phyloP scores from a whole-genome alignment of 2,797 vertebrate genomes.

The Alosa sapidissima region DNA sequence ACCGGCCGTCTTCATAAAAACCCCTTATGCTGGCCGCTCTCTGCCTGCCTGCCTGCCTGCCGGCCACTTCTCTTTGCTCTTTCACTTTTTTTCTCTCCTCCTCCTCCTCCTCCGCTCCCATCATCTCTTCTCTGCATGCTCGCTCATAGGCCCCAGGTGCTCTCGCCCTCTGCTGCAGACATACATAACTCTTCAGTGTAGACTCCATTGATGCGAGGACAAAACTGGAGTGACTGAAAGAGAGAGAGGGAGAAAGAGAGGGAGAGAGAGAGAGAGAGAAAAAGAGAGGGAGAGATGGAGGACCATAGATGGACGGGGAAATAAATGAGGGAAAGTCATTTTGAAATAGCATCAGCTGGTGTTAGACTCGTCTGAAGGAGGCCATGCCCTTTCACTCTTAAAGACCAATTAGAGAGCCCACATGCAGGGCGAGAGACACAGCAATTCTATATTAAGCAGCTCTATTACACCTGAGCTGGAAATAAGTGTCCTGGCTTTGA shows the following conservation, averaged over 20 bases:
- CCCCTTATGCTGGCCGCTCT: slow-evolving; percentile 54
- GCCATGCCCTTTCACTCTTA: slow-evolving; percentile 46
- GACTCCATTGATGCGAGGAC: slow-evolving; percentile 44
- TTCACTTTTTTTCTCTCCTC: neutral
- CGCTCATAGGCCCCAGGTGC: slow-evolving; percentile 56
- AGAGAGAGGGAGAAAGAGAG: slow-evolving; percentile 27
- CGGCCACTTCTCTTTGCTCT: neutral
- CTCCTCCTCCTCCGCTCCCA: neutral
- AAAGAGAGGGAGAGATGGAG: neutral
- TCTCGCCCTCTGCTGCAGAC: slow-evolving; percentile 48
- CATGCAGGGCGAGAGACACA: neutral
- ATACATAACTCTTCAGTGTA: slow-evolving; percentile 66
- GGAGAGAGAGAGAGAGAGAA: neutral
- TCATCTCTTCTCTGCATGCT: slow-evolving; percentile 45
- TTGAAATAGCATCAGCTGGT: slow-evolving; percentile 56
- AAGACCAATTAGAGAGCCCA: slow-evolving; percentile 11
- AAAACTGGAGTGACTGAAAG: slow-evolving; percentile 55
- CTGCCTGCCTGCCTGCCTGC: neutral
- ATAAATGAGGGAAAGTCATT: slow-evolving; percentile 44
- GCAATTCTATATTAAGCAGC: neutral
- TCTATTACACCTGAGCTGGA: neutral
- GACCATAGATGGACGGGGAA: neutral
- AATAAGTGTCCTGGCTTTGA: neutral
- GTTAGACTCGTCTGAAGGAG: slow-evolving; percentile 52
- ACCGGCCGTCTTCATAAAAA: slow-evolving; percentile 65